Base-by-base conservation (phyloP, 2,797 vertebrate species). In the Sebastes hubbsi region DNA sequence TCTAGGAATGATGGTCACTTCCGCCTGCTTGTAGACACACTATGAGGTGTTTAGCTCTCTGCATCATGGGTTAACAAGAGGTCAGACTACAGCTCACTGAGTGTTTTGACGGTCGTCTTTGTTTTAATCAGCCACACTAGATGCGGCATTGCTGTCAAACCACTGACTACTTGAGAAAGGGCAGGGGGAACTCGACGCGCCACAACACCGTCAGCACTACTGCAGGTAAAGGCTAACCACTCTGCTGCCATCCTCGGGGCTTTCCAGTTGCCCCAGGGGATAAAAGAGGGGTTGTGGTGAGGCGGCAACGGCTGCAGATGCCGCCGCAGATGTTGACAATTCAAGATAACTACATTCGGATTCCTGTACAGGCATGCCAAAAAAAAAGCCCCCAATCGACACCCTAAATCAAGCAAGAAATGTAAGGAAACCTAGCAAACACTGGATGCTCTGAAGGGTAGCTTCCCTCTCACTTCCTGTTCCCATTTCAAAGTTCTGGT, bases 231-330 rank as follows among this genome's bases (percentile, higher is more conserved):
- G 58, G 58, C 62, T 73, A 79, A 93, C 86, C 86, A 59, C 86
- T 55, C 30, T 61, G 22, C 69, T 81, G 66, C 87, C 80, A 73
- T 18, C 78, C 75, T 83, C 20, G 90, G 94, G 92, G 91, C 77
- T 93, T 94, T 94, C 93, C 94, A 93, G 20, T 71, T 78, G 32
- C 80, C 90, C 85, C 77, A 13, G 64, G 77, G 90, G 77, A 83
- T 78, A 52, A 77, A 18, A 79, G 38, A 61, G 72, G 65, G 36
- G 75, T 73, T 92, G 85, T 13, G 83, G 82, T 80, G 42, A 78
- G 74, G 42, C 8, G 13, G 84, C 25, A 84, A 84, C 56, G 74
- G 75, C 75, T 88, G 80, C 79, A 86, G 68, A 65, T 38, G 78
- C 54, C 60, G 66, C 75, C 8, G 14, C 76, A 86, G 56, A 75